Base-by-base conservation (phyloP, 2,888 invertebrate species). In the Torymus aiolomorphi region DNA sequence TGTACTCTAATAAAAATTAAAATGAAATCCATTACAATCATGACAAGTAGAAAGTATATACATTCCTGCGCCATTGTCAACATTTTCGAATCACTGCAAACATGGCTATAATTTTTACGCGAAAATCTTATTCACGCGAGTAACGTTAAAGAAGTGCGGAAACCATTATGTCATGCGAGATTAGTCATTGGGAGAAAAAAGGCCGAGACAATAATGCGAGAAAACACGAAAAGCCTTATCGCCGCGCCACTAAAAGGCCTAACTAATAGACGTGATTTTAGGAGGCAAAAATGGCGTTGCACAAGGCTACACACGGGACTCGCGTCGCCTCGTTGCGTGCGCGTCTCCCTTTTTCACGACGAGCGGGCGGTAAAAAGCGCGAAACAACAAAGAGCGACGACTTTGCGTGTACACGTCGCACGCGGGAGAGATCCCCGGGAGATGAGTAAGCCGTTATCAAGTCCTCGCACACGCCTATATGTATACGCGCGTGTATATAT, bases 381-480 rank as follows among this genome's bases (percentile, higher is more conserved):
- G 42, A 42, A 42, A 52, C 49, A 52, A 11, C n/a, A 11, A 52
- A 52, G 57, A 52, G 66, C 56, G 65, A 2, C 66, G 52, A 61
- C 61, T 70, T 62, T 31, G 49, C 59, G 52, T n/a, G 61, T 61
- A 52, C 57, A 67, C 20, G n/a, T n/a, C n/a, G n/a, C n/a, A n/a
- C n/a, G n/a, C n/a, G 18, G 42, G 57, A 31, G 61, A 54, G 62
- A 69, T 62, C 49, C 61, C 18, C 24, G 12, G 16, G 18, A 54
- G 61, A 76, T 69, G 76, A 76, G 76, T 76, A 70, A 76, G 69
- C 67, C 61, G 62, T 76, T 76, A 76, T 69, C 67, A 24, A 75
- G 66, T 75, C 74, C 74, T 73, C 72, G 61, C 61, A 61, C 67
- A 24, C 31, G 10, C 54, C 31, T 42, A 10, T 8, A 10, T 42